A percentile compares a stretch with the other conserved stretches of the same genome.
phyloP scores from a whole-genome alignment of 2,888 invertebrate species.

The Trichogramma dendrolimi region DNA sequence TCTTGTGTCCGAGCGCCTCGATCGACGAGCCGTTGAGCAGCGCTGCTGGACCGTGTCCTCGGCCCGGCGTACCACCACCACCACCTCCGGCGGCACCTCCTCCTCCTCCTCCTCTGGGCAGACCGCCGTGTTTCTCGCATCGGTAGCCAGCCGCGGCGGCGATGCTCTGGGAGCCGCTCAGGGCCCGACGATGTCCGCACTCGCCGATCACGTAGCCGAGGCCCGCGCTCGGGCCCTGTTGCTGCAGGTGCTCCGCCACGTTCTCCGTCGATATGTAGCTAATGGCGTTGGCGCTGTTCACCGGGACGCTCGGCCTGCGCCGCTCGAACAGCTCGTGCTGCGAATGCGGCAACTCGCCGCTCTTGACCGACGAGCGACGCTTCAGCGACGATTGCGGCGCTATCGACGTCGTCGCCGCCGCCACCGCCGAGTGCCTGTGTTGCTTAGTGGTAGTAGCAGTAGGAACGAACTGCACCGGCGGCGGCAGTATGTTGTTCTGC shows the following conservation, averaged over 20 bases:
- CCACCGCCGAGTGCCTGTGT: constrained; percentile 44
- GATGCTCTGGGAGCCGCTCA: constrained; percentile 33
- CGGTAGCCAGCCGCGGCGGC: constrained; percentile 41
- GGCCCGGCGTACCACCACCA: constrained; percentile 34
- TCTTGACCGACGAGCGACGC: constrained; percentile 44
- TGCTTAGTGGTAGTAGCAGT: constrained; percentile 24
- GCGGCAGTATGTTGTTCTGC: constrained; percentile 47
- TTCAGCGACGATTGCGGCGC: constrained; percentile 34
- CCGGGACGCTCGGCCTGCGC: constrained; percentile 45
- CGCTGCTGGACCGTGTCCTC: constrained; percentile 29
- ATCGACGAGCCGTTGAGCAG: constrained; percentile 45
- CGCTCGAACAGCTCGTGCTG: constrained; percentile 47
- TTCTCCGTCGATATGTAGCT: constrained; percentile 49
- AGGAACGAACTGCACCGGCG: constrained; percentile 45
- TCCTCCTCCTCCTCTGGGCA: too few species aligned
- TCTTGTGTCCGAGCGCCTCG: constrained; percentile 37
- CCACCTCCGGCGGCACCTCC: constrained; percentile 24
- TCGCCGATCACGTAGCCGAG: constrained; percentile 43
- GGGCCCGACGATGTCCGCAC: constrained; percentile 43
- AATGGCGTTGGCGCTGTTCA: constrained; percentile 40
- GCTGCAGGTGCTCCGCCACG: constrained; percentile 36
- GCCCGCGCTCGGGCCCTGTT: constrained; percentile 39
- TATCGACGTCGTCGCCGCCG: constrained; percentile 30
- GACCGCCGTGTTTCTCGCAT: constrained; percentile 47
- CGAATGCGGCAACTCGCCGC: constrained; percentile 45